A percentile compares a stretch with the other conserved stretches of the same genome.
Conservation (phyloP, 2,797 vertebrate species). For the Morelia viridis region DNA sequence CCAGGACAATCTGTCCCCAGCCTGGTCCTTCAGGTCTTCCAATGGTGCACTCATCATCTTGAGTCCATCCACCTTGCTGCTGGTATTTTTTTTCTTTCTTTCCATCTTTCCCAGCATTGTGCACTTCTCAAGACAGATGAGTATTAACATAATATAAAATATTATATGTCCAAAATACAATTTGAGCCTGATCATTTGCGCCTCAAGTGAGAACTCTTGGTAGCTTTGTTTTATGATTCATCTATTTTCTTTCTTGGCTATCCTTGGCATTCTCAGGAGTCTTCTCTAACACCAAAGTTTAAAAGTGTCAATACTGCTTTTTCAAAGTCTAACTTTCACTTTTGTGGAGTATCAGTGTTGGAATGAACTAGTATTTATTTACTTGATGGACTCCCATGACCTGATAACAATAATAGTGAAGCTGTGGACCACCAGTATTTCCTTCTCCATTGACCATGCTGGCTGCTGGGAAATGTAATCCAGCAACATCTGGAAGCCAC, state of each 20-base stretch:
- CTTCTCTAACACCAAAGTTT: neutral
- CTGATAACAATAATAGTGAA: neutral
- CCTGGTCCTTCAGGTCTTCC: neutral
- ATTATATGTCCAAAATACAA: too few relatives aligned
- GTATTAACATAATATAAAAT: too few relatives aligned
- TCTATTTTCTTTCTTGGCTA: too few relatives aligned
- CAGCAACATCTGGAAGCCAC: neutral
- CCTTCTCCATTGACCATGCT: neutral
- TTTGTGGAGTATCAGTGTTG: neutral
- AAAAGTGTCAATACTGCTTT: neutral
- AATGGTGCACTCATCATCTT: neutral
- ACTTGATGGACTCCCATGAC: neutral
- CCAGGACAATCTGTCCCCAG: neutral
- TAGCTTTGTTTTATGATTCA: too few relatives aligned
- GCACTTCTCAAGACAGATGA: neutral
- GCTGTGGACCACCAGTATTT: neutral
- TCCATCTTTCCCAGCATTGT: neutral
- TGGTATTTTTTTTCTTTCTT: neutral
- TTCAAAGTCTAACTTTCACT: neutral
- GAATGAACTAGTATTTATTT: neutral
- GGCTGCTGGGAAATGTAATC: neutral
- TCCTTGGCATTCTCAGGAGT: too few relatives aligned
- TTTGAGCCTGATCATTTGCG: too few relatives aligned
- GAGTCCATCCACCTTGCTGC: neutral
- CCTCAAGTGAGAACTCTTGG: too few relatives aligned